Conservation (phyloP, 1,140 invertebrate species). For the Pseudoatta argentina region DNA sequence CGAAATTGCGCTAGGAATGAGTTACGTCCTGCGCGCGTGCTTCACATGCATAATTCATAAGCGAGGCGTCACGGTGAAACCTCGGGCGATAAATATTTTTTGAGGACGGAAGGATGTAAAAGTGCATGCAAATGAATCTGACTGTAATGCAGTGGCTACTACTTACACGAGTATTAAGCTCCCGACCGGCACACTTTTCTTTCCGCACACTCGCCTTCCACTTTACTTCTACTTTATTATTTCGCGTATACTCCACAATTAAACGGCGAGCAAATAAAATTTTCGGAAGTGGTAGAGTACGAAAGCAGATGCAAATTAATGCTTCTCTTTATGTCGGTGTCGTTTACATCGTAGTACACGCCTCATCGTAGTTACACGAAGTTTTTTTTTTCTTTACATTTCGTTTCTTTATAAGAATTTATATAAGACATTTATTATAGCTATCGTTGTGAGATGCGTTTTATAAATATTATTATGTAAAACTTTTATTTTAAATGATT, state of each 20-base stretch:
- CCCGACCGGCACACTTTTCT: constrained; percentile 56
- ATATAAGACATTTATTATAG: constrained; percentile 15
- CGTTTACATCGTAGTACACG: constrained; percentile 1
- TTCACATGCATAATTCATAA: constrained; percentile 84
- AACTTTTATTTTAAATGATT: background rate
- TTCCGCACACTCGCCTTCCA: background rate
- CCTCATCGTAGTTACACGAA: background rate
- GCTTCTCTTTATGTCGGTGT: constrained; percentile 57
- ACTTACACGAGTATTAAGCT: constrained; percentile 63
- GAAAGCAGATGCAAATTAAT: constrained; percentile 75
- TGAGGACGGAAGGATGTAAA: constrained; percentile 70
- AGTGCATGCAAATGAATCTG: constrained; percentile 76
- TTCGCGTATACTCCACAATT: constrained; percentile 37
- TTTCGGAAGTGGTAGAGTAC: constrained; percentile 47
- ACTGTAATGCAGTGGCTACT: constrained; percentile 68
- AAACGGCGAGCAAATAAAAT: constrained; percentile 44
- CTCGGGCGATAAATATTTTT: constrained; percentile 81
- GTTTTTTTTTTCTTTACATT: constrained; percentile 55
- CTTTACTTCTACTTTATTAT: constrained; percentile 43
- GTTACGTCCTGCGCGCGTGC: constrained; percentile 75
- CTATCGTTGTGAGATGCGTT: background rate
- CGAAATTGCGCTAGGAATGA: constrained; percentile 76
- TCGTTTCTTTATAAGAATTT: constrained; percentile 68
- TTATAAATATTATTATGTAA: background rate
- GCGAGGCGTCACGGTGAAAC: constrained; percentile 78